Evolutionary conservation across 2,113 vertebrate genomes (phyloP).

Genomic region (Microcebus lehilahytsara): DNA sequence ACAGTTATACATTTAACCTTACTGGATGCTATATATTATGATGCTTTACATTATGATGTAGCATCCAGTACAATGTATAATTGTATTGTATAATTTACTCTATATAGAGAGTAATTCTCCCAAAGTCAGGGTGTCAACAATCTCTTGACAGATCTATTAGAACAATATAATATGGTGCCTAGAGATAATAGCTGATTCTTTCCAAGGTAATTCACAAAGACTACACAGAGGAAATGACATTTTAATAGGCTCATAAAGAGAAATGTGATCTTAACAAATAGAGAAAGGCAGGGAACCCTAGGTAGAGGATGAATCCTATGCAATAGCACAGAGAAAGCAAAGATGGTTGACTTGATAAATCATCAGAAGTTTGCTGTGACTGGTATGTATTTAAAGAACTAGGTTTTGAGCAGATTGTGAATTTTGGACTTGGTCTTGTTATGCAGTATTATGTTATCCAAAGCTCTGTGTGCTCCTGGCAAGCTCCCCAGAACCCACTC

Average conservation of each 20-base stretch:
- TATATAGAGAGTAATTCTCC: not conserved
- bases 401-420: slow-evolving; percentile 48
- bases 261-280: not conserved
- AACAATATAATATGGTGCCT: not conserved
- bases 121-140: not conserved
- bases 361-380: slow-evolving; percentile 38
- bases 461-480: slow-evolving; percentile 44
- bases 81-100: too few relatives aligned
- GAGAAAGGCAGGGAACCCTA: not conserved
- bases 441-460: slow-evolving; percentile 34
- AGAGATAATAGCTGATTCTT: not conserved
- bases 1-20: not conserved
- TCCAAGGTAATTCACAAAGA: not conserved
- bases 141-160: not conserved
- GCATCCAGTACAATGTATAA: too few relatives aligned
- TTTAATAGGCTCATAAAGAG: not conserved
- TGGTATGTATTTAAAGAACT: not conserved
- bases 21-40: not conserved
- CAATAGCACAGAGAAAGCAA: not conserved
- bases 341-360: not conserved
- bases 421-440: slow-evolving; percentile 51
- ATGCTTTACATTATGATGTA: not conserved
- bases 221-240: not conserved
- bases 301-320: not conserved
- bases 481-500: slow-evolving; percentile 43